Conservation (phyloP, 2,797 vertebrate species). For the Apodemus agrarius region DNA sequence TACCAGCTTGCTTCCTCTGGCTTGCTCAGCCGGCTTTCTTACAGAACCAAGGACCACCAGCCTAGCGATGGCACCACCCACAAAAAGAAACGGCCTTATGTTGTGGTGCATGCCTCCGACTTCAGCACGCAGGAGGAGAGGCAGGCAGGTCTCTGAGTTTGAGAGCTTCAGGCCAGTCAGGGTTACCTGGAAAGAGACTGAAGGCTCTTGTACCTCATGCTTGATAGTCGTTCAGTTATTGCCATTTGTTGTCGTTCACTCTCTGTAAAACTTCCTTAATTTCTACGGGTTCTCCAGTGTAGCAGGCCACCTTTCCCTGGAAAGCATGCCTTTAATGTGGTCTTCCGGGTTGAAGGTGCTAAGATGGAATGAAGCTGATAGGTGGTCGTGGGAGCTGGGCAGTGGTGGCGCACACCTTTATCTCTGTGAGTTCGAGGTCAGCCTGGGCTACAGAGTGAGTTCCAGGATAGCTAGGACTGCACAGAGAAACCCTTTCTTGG, state of each 20-base stretch:
- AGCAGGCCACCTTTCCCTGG: not conserved
- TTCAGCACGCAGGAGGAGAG: not conserved
- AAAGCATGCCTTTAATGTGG: constrained; percentile 3
- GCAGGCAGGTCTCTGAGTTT: not conserved
- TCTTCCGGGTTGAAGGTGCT: not conserved
- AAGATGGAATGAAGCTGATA: not conserved
- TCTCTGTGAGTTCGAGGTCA: not conserved
- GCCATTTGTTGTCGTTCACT: not conserved
- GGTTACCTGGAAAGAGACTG: not conserved
- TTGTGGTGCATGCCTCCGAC: not conserved
- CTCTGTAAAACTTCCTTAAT: not conserved
- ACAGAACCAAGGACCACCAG: not conserved
- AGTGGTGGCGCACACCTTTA: not conserved
- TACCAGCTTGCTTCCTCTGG: not conserved
- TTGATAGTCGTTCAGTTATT: not conserved
- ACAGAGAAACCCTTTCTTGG: not conserved
- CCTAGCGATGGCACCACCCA: not conserved
- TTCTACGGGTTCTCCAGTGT: not conserved
- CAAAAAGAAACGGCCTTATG: not conserved
- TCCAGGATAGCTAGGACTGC: not conserved
- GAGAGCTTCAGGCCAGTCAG: not conserved
- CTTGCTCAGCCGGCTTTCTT: no score
- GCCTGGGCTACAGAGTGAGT: not conserved
- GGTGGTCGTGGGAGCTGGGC: not conserved
- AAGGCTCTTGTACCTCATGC: not conserved